Percentiles rank a stretch among this genome's conserved stretches.
Conservation (phyloP, 2,797 vertebrate species). For the Gastrophryne carolinensis region DNA sequence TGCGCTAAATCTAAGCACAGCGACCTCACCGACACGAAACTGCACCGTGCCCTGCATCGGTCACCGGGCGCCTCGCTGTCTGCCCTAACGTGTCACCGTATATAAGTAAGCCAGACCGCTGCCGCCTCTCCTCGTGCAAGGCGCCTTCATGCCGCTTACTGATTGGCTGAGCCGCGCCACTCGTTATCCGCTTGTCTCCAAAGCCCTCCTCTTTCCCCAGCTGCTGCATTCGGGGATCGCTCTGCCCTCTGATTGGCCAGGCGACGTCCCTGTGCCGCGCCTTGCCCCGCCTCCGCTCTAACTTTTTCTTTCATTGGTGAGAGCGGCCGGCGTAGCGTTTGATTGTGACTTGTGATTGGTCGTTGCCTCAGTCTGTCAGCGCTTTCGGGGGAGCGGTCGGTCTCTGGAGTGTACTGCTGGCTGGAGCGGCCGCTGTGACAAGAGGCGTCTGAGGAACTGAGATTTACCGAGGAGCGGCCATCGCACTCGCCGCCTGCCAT, state of each 20-base stretch:
- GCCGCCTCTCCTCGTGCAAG: background rate
- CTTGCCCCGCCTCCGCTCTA: background rate
- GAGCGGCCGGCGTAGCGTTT: background rate
- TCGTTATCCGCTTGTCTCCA: background rate
- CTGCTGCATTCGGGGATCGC: background rate
- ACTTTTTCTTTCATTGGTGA: background rate
- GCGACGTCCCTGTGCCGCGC: background rate
- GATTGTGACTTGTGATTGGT: conserved; percentile 21
- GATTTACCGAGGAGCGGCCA: background rate
- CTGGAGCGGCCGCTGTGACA: conserved; percentile 3
- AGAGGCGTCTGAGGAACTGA: background rate
- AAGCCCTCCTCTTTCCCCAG: background rate
- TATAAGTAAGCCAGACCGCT: background rate
- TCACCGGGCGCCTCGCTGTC: background rate
- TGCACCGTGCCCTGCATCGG: background rate
- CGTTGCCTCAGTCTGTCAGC: background rate
- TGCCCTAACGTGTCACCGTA: background rate
- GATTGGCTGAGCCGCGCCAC: background rate
- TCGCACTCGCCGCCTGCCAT: no score
- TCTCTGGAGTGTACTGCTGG: conserved; percentile 10
- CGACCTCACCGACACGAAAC: background rate
- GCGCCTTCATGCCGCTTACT: background rate
- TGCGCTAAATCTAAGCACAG: background rate
- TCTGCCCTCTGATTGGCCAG: background rate
- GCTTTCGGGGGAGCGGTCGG: conserved; percentile 27